These are phyloP conservation scores for Onchidella celtica DNA, from an alignment of 2,888 invertebrate genomes.

Conservation along the genomic window DNA sequence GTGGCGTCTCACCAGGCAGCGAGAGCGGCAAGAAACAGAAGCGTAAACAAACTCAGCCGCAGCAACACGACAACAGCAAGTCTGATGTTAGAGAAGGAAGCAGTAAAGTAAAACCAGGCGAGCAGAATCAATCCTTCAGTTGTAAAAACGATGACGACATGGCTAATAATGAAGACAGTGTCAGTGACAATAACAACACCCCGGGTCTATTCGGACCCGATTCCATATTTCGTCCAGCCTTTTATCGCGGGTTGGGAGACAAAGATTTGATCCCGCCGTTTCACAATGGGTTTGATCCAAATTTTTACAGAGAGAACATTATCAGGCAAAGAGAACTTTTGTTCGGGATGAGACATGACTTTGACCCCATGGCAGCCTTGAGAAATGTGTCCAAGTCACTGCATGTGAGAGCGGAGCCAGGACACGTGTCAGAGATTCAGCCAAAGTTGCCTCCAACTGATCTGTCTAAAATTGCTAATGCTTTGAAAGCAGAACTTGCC, in stretches of 20 bases:
- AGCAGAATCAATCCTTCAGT: background rate
- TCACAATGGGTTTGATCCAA: conserved; percentile 42
- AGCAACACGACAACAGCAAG: conserved; percentile 42
- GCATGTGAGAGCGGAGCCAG: conserved; percentile 34
- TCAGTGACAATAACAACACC: background rate
- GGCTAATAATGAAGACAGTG: background rate
- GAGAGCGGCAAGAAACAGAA: conserved; percentile 41
- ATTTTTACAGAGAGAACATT: conserved; percentile 36
- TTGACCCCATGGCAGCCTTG: conserved; percentile 31
- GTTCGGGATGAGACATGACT: conserved; percentile 34
- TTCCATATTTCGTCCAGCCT: conserved; percentile 18
- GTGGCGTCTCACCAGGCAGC: conserved; percentile 9
- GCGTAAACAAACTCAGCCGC: conserved; percentile 43
- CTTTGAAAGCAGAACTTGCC: conserved; percentile 91
- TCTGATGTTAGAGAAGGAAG: background rate
- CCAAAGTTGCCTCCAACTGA: conserved; percentile 82
- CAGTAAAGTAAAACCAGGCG: background rate
- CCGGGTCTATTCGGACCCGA: background rate
- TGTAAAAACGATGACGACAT: background rate
- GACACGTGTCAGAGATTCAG: conserved; percentile 48
- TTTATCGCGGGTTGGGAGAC: conserved; percentile 22
- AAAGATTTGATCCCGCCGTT: conserved; percentile 3
- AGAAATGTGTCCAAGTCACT: conserved; percentile 20
- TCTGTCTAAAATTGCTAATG: conserved; percentile 93
- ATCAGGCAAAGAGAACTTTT: conserved; percentile 39